Percentiles rank a stretch among this genome's conserved stretches.
Conservation (phyloP, 2,113 vertebrate species). For the Macroglossus sobrinus region DNA sequence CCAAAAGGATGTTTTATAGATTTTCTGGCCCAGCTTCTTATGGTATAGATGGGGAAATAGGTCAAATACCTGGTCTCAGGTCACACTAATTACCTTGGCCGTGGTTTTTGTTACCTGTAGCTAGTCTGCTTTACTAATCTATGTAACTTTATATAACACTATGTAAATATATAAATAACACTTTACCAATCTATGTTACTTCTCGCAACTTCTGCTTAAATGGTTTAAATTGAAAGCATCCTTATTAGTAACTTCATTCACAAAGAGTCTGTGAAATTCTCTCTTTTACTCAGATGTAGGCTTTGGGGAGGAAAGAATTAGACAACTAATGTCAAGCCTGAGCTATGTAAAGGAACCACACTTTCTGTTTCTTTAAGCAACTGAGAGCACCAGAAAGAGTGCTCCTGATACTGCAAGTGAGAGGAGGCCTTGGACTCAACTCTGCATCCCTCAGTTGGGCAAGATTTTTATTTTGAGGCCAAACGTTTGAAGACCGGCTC, state of each 20-base stretch:
- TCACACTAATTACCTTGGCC: neutral
- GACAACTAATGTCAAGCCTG: neutral
- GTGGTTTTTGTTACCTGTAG: neutral
- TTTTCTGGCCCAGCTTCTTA: neutral
- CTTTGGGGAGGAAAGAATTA: neutral
- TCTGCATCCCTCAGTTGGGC: neutral
- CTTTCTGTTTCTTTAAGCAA: neutral
- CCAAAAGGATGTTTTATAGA: neutral
- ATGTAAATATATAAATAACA: neutral
- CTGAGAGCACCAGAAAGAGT: neutral
- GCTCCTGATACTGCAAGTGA: neutral
- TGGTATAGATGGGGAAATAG: neutral
- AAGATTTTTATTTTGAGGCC: slow-evolving; percentile 48
- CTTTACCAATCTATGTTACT: neutral
- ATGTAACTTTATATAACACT: neutral
- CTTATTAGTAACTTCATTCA: neutral
- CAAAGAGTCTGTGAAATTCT: neutral
- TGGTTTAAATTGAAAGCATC: neutral
- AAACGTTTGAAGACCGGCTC: slow-evolving; percentile 41
- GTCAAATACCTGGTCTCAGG: neutral
- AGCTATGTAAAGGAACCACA: neutral
- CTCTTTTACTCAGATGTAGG: neutral
- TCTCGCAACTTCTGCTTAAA: neutral
- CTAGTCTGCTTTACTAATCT: neutral
- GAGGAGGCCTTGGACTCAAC: neutral